Percentiles rank a stretch among this genome's conserved stretches.
These are phyloP conservation scores for Caradrina kadenii DNA, from an alignment of 2,888 invertebrate genomes.

Conservation along the genomic window DNA sequence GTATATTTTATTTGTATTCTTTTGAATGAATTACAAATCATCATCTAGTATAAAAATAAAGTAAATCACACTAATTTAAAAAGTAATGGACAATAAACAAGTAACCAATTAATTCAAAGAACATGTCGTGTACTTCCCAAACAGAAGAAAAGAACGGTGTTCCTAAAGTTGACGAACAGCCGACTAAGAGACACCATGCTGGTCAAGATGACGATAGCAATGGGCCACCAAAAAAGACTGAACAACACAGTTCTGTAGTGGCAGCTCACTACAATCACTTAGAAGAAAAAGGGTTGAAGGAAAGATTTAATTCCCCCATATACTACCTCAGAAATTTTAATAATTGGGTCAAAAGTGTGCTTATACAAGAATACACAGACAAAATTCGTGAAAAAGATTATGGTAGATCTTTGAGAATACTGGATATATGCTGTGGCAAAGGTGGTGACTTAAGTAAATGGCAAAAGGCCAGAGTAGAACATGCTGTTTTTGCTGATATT, in stretches of 20 bases:
- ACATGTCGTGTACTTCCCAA: slow-evolving; percentile 42
- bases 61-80: background rate
- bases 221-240: slow-evolving; percentile 41
- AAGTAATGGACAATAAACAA: slow-evolving; percentile 24
- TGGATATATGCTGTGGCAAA: slow-evolving; percentile 99
- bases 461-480: slow-evolving; percentile 95
- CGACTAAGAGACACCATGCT: slow-evolving; percentile 11
- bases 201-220: slow-evolving; percentile 50
- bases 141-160: slow-evolving; percentile 47
- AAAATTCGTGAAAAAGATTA: slow-evolving; percentile 92
- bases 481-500: slow-evolving; percentile 97
- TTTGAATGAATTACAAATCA: background rate
- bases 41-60: background rate
- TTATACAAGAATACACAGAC: slow-evolving; percentile 95
- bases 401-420: slow-evolving; percentile 93
- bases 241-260: slow-evolving; percentile 92
- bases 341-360: slow-evolving; percentile 99
- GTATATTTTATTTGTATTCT: background rate
- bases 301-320: slow-evolving; percentile 96
- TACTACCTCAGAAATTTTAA: slow-evolving; percentile 99
- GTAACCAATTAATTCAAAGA: slow-evolving; percentile 13
- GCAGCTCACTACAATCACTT: slow-evolving; percentile 98
- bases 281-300: slow-evolving; percentile 94
- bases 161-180: slow-evolving; percentile 27
- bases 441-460: slow-evolving; percentile 99